Evolutionary conservation across 30 jellyfish, hydroid and myxozoan species (phyloP), one percentile per base, ranked within the genome.

Genomic region (Pelagia noctiluca): DNA sequence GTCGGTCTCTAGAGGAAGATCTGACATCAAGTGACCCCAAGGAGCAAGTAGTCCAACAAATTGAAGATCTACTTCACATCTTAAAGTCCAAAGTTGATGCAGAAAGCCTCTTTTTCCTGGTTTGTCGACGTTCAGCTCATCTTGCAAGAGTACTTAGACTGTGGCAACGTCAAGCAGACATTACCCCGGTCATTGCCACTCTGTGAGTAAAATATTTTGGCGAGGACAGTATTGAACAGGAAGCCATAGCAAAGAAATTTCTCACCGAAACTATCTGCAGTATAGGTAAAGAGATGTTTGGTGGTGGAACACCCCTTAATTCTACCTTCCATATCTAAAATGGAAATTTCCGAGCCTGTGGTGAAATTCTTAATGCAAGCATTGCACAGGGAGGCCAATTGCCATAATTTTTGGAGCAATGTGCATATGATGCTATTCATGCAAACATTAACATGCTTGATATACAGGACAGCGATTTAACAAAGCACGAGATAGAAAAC

Each of bases 351-450:
- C 37, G 47, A 46, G 87, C 87, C 69, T 24, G 78, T 68, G 79
- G 88, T 23, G 87, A 83, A 53, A 68, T 83, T 28, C 50, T 71
- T 36, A 37, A 87, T 53, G 80, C 60, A 37, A 52, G 71, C 50
- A 46, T 83, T 35, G 87, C 87, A 42, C 80, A 83, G 35, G 93
- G 93, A 42, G 88, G 87, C 64, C 84, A 80, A 47, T 75, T 75
- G 35, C 80, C 93, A 24, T 68, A 35, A 26, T 83, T 83, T 69
- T 42, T 83, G 50, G 80, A 67, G 80, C 62, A 67, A 34, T 67
- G 80, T 34, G 80, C 63, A 67, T 67, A 29, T 67, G 64, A 67
- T 67, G 65, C 80, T 67, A 67, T 67, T 29, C 80, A 67, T 67
- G 50, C 61, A 60, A 67, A 67, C 19, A 22, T 64, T 64, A 31